Percentiles rank a stretch among this genome's conserved stretches.
These are phyloP conservation scores for Porites australiensis DNA, from an alignment of 64 coral and sea anemone species.

Conservation along the genomic window DNA sequence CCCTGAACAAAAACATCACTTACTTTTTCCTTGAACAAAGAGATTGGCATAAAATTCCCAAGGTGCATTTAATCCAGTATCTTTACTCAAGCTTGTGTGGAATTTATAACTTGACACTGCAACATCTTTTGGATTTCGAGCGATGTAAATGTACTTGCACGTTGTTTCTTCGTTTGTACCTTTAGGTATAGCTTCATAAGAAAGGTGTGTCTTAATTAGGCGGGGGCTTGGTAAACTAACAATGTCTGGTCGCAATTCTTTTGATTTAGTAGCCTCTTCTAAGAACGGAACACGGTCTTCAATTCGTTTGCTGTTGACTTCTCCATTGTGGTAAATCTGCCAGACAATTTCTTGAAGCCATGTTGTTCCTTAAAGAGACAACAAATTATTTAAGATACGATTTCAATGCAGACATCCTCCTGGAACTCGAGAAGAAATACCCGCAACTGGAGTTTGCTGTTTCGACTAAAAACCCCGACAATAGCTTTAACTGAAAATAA, in stretches of 20 bases:
- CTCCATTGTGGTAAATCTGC: not conserved
- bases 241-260: not conserved
- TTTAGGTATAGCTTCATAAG: slow-evolving; percentile 35
- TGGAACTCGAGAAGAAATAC: no score
- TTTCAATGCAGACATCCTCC: no score
- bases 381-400: no score
- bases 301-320: not conserved
- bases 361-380: not conserved
- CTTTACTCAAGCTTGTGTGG: not conserved
- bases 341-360: not conserved
- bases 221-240: slow-evolving; percentile 7
- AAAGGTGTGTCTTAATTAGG: slow-evolving; percentile 60
- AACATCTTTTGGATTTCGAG: slow-evolving; percentile 40
- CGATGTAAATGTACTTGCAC: slow-evolving; percentile 61
- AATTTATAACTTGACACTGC: slow-evolving; percentile 32
- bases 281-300: slow-evolving; percentile 35
- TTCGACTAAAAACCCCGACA: no score
- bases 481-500: no score
- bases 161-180: not conserved
- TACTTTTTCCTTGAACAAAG: slow-evolving; percentile 9
- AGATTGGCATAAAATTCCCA: slow-evolving; percentile 9
- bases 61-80: not conserved
- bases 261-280: slow-evolving; percentile 5
- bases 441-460: no score
- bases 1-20: not conserved